Evolutionary conservation across 2,797 vertebrate genomes (phyloP).

Genomic region (Hyperoplus lanceolatus): DNA sequence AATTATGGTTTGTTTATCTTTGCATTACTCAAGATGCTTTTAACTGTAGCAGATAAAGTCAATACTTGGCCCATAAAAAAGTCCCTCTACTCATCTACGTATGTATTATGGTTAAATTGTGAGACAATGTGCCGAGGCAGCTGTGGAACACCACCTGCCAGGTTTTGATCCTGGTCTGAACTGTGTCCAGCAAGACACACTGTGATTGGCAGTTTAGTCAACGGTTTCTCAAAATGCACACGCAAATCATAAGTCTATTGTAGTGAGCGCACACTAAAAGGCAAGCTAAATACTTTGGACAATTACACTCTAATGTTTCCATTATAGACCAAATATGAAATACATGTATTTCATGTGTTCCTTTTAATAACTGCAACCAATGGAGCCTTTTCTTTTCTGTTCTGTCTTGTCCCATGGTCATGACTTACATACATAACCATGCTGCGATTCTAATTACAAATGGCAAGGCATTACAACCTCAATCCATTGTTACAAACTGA

Average conservation of each 20-base stretch:
- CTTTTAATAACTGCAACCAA: conserved; percentile 15
- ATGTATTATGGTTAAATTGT: conserved; percentile 37
- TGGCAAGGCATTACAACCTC: not conserved
- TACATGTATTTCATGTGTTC: conserved; percentile 29
- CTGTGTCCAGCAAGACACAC: conserved; percentile 47
- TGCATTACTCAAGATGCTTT: conserved; percentile 17
- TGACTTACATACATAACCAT: not conserved
- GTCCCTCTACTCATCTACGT: conserved; percentile 36
- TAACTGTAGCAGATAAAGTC: conserved; percentile 34
- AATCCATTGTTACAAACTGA: conserved; percentile 25
- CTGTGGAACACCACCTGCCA: conserved; percentile 65
- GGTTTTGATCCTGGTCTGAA: conserved; percentile 58
- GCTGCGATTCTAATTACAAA: not conserved
- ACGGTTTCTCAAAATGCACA: conserved; percentile 51
- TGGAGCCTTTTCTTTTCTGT: not conserved
- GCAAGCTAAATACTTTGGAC: conserved; percentile 40
- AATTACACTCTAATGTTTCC: conserved; percentile 26
- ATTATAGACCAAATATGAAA: conserved; percentile 43
- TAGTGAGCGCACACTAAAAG: conserved; percentile 32
- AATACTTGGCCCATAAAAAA: conserved; percentile 25
- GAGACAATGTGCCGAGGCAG: conserved; percentile 60
- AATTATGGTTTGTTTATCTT: not conserved
- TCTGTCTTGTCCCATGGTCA: not conserved
- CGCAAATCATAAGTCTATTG: conserved; percentile 51
- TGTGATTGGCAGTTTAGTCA: conserved; percentile 47